Evolutionary conservation across 2,113 vertebrate genomes (phyloP).

Genomic region (Otus sunia): DNA sequence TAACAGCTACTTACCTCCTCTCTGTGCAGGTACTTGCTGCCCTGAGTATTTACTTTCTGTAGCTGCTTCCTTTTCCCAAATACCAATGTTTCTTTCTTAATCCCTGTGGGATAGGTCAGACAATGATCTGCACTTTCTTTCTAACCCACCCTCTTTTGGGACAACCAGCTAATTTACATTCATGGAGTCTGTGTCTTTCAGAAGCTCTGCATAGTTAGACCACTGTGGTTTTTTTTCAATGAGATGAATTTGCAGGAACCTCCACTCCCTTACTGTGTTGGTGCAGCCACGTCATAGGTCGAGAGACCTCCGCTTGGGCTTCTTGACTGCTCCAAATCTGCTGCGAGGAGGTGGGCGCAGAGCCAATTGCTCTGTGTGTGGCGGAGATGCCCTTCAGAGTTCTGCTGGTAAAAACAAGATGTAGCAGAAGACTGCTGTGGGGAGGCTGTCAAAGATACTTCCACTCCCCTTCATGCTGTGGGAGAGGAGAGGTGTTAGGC

Average conservation of each 20-base stretch:
- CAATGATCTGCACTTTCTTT: neutral
- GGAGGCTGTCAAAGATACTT: neutral
- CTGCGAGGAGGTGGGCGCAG: rapidly evolving
- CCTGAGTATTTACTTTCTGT: neutral
- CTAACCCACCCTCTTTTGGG: neutral
- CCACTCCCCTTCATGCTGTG: neutral
- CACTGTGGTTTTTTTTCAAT: neutral
- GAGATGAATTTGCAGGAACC: neutral
- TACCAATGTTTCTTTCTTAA: neutral
- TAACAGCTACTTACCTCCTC: neutral
- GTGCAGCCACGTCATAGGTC: neutral
- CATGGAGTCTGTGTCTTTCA: neutral
- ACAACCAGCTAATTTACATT: neutral
- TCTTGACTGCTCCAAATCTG: neutral
- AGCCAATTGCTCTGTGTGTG: neutral
- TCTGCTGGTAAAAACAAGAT: neutral
- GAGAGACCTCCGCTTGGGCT: neutral
- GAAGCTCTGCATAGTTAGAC: neutral
- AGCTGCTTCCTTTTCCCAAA: neutral
- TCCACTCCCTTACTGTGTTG: neutral
- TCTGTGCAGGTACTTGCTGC: neutral
- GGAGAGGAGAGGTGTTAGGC: neutral
- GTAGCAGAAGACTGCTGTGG: neutral
- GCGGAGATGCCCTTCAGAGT: neutral
- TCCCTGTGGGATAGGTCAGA: neutral